Conservation (phyloP, 2,113 vertebrate species). For the Sylvia atricapilla region DNA sequence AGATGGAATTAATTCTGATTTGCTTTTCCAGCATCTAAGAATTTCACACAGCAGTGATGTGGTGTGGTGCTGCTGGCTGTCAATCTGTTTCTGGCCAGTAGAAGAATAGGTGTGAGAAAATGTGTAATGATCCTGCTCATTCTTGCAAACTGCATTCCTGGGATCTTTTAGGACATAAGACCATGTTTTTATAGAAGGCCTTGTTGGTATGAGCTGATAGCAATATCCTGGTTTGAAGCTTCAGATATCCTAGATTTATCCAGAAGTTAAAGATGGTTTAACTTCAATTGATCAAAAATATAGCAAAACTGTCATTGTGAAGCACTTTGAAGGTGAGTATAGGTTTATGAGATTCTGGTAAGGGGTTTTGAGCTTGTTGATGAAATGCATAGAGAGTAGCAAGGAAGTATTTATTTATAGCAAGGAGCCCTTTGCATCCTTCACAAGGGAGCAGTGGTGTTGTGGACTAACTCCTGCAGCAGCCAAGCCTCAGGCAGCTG, state of each 20-base stretch:
- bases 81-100: background rate
- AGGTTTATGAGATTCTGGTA: background rate
- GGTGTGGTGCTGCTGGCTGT: background rate
- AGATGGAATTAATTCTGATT: constrained; percentile 22
- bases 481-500: background rate
- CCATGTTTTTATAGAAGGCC: background rate
- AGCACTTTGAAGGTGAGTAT: background rate
- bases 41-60: constrained; percentile 11
- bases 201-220: background rate
- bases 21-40: background rate
- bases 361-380: background rate
- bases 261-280: constrained; percentile 1
- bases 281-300: background rate
- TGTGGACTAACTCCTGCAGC: background rate
- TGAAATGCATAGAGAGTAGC: background rate
- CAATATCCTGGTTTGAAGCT: background rate
- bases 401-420: background rate
- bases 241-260: background rate
- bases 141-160: background rate
- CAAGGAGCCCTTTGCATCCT: background rate
- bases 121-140: background rate
- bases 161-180: background rate
- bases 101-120: background rate
- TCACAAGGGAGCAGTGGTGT: background rate
- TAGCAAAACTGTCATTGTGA: background rate